phyloP scores from a whole-genome alignment of 2,888 invertebrate genomes.

The Temnothorax unifasciatus region DNA sequence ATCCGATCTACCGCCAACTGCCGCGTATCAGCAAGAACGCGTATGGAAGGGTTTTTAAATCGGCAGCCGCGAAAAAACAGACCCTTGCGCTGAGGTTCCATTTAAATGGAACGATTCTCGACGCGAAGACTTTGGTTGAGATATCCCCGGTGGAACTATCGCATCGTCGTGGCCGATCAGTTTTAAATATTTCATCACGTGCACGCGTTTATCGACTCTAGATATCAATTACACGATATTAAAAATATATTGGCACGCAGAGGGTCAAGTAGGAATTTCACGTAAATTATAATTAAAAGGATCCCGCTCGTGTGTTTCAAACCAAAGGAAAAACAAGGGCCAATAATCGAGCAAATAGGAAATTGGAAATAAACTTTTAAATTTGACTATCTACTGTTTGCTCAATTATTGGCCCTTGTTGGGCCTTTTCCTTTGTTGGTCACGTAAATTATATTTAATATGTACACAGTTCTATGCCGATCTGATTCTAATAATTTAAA shows the following conservation, averaged over 20 bases:
- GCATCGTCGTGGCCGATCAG: neutral
- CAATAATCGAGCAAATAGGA: too few relatives aligned
- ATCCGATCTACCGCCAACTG: slow-evolving; percentile 36
- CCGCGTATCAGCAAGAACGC: slow-evolving; percentile 35
- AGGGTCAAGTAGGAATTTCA: neutral
- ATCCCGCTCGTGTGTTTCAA: too few relatives aligned
- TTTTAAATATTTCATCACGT: neutral
- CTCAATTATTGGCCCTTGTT: too few relatives aligned
- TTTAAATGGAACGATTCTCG: slow-evolving; percentile 28
- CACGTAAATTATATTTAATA: neutral
- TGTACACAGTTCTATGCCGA: neutral
- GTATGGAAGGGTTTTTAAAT: slow-evolving; percentile 32
- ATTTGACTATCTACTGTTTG: too few relatives aligned
- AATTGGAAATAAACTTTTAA: too few relatives aligned
- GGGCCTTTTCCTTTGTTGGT: too few relatives aligned
- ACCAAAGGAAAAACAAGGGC: too few relatives aligned
- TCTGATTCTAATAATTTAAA: neutral
- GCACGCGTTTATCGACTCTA: neutral
- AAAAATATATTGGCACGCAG: neutral
- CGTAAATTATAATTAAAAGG: too few relatives aligned
- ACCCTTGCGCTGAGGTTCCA: neutral
- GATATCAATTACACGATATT: neutral
- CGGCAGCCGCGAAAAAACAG: slow-evolving; percentile 4
- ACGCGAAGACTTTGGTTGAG: neutral
- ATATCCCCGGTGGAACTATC: neutral